These are phyloP conservation scores for Crossaster papposus DNA, from an alignment of 53 echinoderm and acorn worm genomes.

Conservation along the genomic window DNA sequence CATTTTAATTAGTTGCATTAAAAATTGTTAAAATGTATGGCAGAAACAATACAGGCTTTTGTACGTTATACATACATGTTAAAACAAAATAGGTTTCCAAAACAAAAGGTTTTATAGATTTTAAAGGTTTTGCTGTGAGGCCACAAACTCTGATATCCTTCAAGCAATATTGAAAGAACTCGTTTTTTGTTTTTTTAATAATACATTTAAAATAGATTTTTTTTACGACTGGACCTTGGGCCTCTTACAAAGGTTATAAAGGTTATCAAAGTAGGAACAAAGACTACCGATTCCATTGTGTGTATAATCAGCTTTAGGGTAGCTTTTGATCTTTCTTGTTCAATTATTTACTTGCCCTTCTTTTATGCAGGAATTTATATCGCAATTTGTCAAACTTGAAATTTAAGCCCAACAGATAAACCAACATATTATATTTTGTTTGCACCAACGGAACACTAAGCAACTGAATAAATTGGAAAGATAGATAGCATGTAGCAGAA, in stretches of 20 bases:
- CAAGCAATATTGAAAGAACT: not conserved
- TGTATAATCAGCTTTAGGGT: not conserved
- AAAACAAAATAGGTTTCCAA: no score
- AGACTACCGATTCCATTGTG: not conserved
- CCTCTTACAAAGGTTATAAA: not conserved
- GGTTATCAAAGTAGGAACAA: conserved; percentile 12
- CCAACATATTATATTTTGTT: not conserved
- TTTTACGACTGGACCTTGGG: not conserved
- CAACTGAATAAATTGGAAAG: no score
- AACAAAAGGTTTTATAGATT: no score
- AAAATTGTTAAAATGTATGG: no score
- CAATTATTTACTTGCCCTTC: conserved; percentile 16
- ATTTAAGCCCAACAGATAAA: conserved; percentile 8
- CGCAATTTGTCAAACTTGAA: conserved; percentile 6
- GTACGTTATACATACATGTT: no score
- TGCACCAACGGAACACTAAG: not conserved
- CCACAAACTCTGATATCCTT: not conserved
- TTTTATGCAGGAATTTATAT: not conserved
- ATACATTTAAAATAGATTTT: not conserved
- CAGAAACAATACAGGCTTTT: no score
- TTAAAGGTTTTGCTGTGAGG: no score
- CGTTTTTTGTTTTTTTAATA: not conserved
- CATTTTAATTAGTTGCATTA: no score
- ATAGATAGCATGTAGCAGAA: no score
- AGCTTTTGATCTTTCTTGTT: not conserved